Base-by-base conservation (phyloP, 2,113 vertebrate species). In the Muntiacus reevesi region DNA sequence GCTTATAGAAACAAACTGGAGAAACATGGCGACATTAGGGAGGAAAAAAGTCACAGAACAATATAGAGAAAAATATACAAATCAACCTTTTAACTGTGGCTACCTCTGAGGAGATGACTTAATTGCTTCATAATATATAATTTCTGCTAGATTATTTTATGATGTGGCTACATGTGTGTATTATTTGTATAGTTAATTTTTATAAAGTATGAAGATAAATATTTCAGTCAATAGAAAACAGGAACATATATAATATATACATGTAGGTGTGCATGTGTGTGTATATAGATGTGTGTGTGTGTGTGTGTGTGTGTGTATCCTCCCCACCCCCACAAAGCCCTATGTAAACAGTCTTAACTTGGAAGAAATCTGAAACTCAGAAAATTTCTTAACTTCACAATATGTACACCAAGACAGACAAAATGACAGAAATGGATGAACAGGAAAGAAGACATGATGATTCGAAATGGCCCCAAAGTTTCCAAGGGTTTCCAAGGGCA, bases 321-420 rank as follows among this genome's bases (percentile, higher is more conserved):
- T 36, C 45, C 12, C 62, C 52, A 76, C 23, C 54, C 83, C 4
- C 8, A 55, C 94, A 62, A 5, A 86, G 57, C 19, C 76, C 62
- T 82, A 14, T 79, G n/a, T 50, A 95, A 79, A 87, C 0, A 67
- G 17, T 90, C 19, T 36, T 59, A 28, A 86, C 71, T 3, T 79
- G 36, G 54, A 88, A 91, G 78, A 93, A 92, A 93, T 67, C 2
- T 67, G 54, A 94, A 89, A 83, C n/a, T 87, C 7, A n/a, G 47
- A 76, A 94, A 45, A 92, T 52, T 79, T 97, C 71, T 96, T 82
- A 89, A 87, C 36, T 89, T 84, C 10, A 88, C 28, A 79, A 27
- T 7, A 89, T 30, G 17, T 59, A 95, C 40, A 95, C 40, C n/a
- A 78, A 87, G 55, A 71, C 84, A 79, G 87, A 97, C 21, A 94